Percentiles rank a stretch among this genome's conserved stretches.
Conservation (phyloP, 2,113 vertebrate genomes). For the Garra rufa region DNA sequence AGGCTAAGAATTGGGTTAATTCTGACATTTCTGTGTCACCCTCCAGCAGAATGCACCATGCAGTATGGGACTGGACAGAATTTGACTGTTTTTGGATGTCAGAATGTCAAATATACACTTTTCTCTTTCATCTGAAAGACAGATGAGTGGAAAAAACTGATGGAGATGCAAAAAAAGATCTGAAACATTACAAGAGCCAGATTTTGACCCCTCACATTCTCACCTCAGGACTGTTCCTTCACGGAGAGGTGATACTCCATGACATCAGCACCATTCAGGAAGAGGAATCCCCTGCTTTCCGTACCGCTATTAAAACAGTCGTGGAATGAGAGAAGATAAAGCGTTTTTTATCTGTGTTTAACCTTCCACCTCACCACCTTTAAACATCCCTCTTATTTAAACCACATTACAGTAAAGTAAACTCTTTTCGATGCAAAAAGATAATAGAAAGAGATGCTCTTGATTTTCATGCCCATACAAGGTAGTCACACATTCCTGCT, state of each 20-base stretch:
- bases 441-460: not conserved
- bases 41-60: conserved; percentile 43
- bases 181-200: not conserved
- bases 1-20: conserved; percentile 32
- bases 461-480: conserved; percentile 81
- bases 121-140: conserved; percentile 13
- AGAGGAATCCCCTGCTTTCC: not conserved
- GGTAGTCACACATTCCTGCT: conserved; percentile 79
- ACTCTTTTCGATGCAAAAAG: not conserved
- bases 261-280: not conserved
- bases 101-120: not conserved
- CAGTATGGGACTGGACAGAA: not conserved
- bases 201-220: conserved; percentile 12
- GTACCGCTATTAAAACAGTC: not conserved
- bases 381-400: not conserved
- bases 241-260: conserved; percentile 15
- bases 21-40: conserved; percentile 7
- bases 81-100: conserved; percentile 15
- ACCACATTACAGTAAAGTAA: not conserved
- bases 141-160: conserved; percentile 46
- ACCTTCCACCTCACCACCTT: not conserved
- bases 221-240: not conserved
- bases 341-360: not conserved
- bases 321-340: not conserved
- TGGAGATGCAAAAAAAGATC: conserved; percentile 15